Conservation (phyloP, 1,140 invertebrate species). For the Arion vulgaris region DNA sequence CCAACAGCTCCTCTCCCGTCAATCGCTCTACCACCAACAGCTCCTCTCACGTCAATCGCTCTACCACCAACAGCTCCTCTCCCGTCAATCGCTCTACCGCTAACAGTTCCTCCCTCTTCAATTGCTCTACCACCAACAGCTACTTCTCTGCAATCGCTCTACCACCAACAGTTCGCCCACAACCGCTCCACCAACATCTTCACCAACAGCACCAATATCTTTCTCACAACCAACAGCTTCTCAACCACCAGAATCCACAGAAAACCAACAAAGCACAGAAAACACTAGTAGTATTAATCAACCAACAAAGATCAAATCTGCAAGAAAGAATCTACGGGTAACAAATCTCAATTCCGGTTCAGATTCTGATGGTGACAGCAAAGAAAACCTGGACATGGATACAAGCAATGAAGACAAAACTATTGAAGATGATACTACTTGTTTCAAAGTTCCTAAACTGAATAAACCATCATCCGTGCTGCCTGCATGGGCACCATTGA, state of each 20-base stretch:
- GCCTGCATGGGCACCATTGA: slow-evolving; percentile 15
- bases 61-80: background rate
- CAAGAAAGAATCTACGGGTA: background rate
- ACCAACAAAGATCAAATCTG: background rate
- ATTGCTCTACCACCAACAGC: background rate
- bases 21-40: background rate
- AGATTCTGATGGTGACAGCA: background rate
- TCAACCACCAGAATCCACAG: no score
- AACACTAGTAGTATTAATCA: background rate
- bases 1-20: background rate
- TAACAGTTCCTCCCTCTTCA: background rate
- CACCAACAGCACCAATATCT: no score
- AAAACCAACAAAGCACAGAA: background rate
- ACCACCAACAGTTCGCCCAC: background rate
- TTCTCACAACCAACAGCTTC: background rate
- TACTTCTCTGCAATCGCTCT: background rate
- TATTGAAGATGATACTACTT: background rate
- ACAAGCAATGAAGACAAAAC: background rate
- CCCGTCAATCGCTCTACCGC: background rate
- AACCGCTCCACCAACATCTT: background rate
- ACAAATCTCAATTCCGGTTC: background rate
- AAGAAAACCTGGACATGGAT: slow-evolving; percentile 34
- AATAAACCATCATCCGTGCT: background rate
- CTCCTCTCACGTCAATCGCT: no score
- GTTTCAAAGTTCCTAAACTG: slow-evolving; percentile 32